Conservation (phyloP, 2,888 invertebrate genomes). For the Xylota sylvarum region DNA sequence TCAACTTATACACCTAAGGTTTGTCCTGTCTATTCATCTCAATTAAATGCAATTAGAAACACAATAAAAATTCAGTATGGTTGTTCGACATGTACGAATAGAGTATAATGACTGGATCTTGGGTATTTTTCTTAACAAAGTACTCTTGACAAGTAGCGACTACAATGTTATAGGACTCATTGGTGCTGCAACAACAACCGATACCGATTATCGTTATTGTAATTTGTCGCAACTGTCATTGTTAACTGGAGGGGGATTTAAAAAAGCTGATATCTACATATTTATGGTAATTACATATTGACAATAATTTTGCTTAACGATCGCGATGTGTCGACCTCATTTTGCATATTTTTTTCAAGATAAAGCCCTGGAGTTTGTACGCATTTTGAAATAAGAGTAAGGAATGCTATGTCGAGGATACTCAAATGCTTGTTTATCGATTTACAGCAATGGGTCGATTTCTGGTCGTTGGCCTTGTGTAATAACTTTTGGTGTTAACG, state of each 20-base stretch:
- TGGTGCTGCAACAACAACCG: slow-evolving; percentile 19
- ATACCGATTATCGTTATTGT: slow-evolving; percentile 61
- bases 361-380: background rate
- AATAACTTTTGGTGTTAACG: background rate
- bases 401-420: background rate
- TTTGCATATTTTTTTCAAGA: background rate
- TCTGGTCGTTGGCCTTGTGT: background rate
- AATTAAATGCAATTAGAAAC: slow-evolving; percentile 34
- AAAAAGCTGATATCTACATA: slow-evolving; percentile 8
- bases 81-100: background rate
- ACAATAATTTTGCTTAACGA: slow-evolving; percentile 39
- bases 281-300: slow-evolving; percentile 31
- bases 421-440: background rate
- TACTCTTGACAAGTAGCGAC: slow-evolving; percentile 41
- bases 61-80: background rate
- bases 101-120: background rate
- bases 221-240: slow-evolving; percentile 46
- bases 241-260: slow-evolving; percentile 31
- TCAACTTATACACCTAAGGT: background rate
- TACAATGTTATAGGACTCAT: slow-evolving; percentile 12
- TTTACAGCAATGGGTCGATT: slow-evolving; percentile 1
- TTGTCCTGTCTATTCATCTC: background rate
- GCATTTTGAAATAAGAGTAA: background rate
- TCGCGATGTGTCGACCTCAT: slow-evolving; percentile 29
- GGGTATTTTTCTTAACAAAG: slow-evolving; percentile 12